phyloP scores from a whole-genome alignment of 2,797 vertebrate species.

The Masticophis lateralis region DNA sequence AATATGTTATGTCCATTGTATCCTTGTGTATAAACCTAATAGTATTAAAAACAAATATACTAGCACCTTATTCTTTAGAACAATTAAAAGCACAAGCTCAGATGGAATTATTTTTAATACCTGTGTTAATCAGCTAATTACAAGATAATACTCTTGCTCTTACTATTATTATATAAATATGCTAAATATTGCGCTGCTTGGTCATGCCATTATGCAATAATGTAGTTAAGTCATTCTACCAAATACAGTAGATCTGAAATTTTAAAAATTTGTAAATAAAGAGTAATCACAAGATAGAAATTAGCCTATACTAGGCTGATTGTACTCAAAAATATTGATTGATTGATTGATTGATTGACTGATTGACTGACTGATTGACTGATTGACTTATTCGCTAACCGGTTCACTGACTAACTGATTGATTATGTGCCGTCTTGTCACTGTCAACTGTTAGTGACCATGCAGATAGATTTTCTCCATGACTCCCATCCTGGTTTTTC shows the following conservation, averaged over 20 bases:
- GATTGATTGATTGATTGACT: neutral
- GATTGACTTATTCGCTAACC: neutral
- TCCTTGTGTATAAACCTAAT: slow-evolving; percentile 12
- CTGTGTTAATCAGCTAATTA: slow-evolving; percentile 18
- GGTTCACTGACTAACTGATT: neutral
- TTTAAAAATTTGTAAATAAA: neutral
- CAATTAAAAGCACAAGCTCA: slow-evolving; percentile 23
- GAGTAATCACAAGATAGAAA: neutral
- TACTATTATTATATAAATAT: slow-evolving; percentile 2
- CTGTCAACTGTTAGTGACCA: neutral
- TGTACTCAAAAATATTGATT: neutral
- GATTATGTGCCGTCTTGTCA: neutral
- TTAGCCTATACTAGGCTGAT: neutral
- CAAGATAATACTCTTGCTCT: slow-evolving; percentile 11
- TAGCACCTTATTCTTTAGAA: neutral
- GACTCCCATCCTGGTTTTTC: neutral
- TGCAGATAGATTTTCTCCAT: neutral
- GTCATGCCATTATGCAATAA: slow-evolving; percentile 23
- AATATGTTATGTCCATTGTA: slow-evolving; percentile 6
- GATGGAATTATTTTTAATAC: slow-evolving; percentile 31
- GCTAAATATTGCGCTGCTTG: slow-evolving; percentile 4
- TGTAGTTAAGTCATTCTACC: neutral
- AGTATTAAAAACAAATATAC: slow-evolving; percentile 6
- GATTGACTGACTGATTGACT: neutral
- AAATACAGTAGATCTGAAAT: neutral